Percentiles rank a stretch among this genome's conserved stretches.
These are phyloP conservation scores for Chironex yamaguchii DNA, from an alignment of 30 jellyfish, hydroid and myxozoan species.

Conservation along the genomic window DNA sequence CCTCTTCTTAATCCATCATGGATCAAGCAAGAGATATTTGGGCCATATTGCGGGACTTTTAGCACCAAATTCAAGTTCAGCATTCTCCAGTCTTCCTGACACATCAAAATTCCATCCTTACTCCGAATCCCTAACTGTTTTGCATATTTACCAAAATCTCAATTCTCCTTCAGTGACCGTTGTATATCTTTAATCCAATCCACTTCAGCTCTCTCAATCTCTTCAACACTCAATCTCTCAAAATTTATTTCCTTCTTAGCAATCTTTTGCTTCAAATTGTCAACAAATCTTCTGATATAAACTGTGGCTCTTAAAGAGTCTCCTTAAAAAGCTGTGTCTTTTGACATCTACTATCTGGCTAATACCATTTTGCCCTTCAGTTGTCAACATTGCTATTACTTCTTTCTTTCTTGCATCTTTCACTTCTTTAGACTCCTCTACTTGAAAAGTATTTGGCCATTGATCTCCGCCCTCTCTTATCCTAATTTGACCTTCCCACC, in stretches of 20 bases:
- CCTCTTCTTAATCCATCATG: too few species aligned
- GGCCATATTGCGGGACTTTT: too few species aligned
- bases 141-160: too few species aligned
- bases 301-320: constrained; percentile 26
- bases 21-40: too few species aligned
- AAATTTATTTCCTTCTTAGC: background rate
- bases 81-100: too few species aligned
- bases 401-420: constrained; percentile 21
- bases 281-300: constrained; percentile 7
- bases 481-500: constrained; percentile 78
- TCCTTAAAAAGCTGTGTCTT: constrained; percentile 27
- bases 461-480: background rate
- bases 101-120: too few species aligned
- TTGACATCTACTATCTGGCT: constrained; percentile 8
- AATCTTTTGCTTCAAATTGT: constrained; percentile 3
- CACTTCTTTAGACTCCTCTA: constrained; percentile 20
- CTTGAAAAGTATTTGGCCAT: constrained; percentile 44
- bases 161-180: background rate
- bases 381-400: background rate
- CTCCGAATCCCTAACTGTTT: too few species aligned
- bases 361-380: background rate
- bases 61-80: too few species aligned
- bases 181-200: constrained; percentile 39
- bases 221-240: background rate
- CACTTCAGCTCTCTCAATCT: constrained; percentile 29